A percentile compares a stretch with the other conserved stretches of the same genome.
phyloP scores from a whole-genome alignment of 2,888 invertebrate species.

The Callimorpha dominula region DNA sequence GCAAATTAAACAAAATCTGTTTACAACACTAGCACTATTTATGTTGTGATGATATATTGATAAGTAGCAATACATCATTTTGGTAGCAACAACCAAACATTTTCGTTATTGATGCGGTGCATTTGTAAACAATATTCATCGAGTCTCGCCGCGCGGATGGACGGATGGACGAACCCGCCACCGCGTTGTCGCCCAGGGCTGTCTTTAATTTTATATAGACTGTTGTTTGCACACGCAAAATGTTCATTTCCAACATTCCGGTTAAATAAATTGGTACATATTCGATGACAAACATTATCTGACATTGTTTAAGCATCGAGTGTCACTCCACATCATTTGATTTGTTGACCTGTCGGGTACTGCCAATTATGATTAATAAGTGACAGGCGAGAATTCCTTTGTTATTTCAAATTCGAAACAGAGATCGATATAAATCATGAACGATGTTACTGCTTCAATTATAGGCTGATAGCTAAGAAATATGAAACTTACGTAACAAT shows the following conservation, averaged over 20 bases:
- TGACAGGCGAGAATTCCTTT: slow-evolving; percentile 13
- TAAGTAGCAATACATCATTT: slow-evolving; percentile 56
- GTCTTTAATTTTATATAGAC: slow-evolving; percentile 75
- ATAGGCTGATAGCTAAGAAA: slow-evolving; percentile 19
- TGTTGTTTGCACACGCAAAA: slow-evolving; percentile 63
- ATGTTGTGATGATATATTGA: slow-evolving; percentile 47
- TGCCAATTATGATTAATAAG: slow-evolving; percentile 37
- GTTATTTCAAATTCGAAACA: slow-evolving; percentile 10
- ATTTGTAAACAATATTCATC: slow-evolving; percentile 77
- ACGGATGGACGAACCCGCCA: slow-evolving; percentile 40
- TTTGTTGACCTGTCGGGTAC: slow-evolving; percentile 31
- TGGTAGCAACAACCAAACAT: slow-evolving; percentile 67
- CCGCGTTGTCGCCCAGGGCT: slow-evolving; percentile 60
- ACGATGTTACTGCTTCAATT: slow-evolving; percentile 8
- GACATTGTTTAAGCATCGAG: slow-evolving; percentile 39
- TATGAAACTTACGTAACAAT: slow-evolving; percentile 39
- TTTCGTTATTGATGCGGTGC: slow-evolving; percentile 72
- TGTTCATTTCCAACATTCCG: slow-evolving; percentile 58
- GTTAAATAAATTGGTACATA: slow-evolving; percentile 58
- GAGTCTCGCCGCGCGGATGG: slow-evolving; percentile 54
- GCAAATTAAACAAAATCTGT: slow-evolving; percentile 37
- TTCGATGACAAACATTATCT: slow-evolving; percentile 60
- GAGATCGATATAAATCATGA: background rate
- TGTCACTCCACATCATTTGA: slow-evolving; percentile 40
- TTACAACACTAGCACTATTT: slow-evolving; percentile 39